phyloP scores from a whole-genome alignment of 2,113 vertebrate genomes.

The Lontra canadensis region DNA sequence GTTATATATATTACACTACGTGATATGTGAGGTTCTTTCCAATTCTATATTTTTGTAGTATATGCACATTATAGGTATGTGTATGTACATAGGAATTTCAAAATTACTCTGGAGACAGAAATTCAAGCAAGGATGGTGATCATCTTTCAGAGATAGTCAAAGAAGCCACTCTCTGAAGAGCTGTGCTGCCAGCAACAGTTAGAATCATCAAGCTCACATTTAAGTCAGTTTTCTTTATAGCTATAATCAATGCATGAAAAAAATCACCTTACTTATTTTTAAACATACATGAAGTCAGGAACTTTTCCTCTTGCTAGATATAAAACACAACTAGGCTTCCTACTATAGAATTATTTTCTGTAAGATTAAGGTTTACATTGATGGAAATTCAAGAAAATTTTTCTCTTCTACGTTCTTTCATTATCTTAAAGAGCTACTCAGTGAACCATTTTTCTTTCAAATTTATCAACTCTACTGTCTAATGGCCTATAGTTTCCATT shows the following conservation, averaged over 20 bases:
- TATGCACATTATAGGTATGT: not conserved
- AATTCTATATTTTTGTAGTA: not conserved
- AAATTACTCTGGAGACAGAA: not conserved
- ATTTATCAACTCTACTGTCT: not conserved
- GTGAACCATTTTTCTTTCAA: not conserved
- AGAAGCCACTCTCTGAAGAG: not conserved
- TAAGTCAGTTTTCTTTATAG: not conserved
- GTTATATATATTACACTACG: not conserved
- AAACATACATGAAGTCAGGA: not conserved
- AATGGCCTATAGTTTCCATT: not conserved
- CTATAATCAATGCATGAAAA: not conserved
- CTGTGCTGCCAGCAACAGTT: not conserved
- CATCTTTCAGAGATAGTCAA: not conserved
- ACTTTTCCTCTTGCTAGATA: not conserved
- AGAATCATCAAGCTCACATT: not conserved
- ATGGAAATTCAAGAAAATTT: not conserved
- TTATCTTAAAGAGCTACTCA: not conserved
- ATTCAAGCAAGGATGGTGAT: not conserved
- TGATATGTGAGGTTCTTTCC: not conserved
- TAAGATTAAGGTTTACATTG: not conserved
- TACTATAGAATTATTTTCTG: not conserved
- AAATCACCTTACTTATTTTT: not conserved
- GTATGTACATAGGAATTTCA: not conserved
- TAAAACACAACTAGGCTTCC: not conserved
- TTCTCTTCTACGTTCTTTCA: not conserved